Evolutionary conservation across 2,797 vertebrate genomes (phyloP), one percentile per base, ranked within the genome.

Genomic region (Chloroceryle amazona): DNA sequence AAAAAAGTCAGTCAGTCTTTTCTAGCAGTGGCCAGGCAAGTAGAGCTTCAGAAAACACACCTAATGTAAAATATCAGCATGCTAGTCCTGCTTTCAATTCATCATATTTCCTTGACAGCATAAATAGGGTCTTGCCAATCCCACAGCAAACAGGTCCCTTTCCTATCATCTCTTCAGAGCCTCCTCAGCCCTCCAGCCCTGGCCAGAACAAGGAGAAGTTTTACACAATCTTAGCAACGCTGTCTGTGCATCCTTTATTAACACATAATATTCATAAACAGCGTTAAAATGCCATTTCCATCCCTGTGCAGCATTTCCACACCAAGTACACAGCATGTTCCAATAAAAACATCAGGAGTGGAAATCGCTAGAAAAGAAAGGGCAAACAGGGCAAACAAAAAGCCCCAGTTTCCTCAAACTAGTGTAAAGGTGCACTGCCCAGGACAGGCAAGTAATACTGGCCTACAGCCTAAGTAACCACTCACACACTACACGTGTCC

Each of bases 251-350:
- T 13, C 16, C n/a, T 35, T 55, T 63, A 28, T 55, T 15, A 83
- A 42, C 5, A 10, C 1, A 9, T 37, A 37, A 37, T 29, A 17
- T 0, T 3, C 14, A 23, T 3, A 10, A 70, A 49, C 7, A 42
- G 28, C 1, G 1, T 33, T 33, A 65, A 67, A 65, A 41, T 13
- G 5, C 28, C 2, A 3, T 47, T 88, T 65, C 52, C 44, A 71
- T 6, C 19, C 10, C 26, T 4, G 8, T 46, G 62, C 63, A 57
- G 51, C n/a, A 31, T 42, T 85, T 84, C 66, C 62, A 82, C 10
- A 44, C 17, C 20, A 80, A 54, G 14, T 28, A 72, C 37, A 54
- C 13, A 68, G 51, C 29, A 54, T 9, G 8, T 22, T 74, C 26
- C 33, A 21, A 3, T 11, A 55, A 35, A 4, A 86, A 9, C 4